phyloP scores from a whole-genome alignment of 2,888 invertebrate species.

The Aelia acuminata region DNA sequence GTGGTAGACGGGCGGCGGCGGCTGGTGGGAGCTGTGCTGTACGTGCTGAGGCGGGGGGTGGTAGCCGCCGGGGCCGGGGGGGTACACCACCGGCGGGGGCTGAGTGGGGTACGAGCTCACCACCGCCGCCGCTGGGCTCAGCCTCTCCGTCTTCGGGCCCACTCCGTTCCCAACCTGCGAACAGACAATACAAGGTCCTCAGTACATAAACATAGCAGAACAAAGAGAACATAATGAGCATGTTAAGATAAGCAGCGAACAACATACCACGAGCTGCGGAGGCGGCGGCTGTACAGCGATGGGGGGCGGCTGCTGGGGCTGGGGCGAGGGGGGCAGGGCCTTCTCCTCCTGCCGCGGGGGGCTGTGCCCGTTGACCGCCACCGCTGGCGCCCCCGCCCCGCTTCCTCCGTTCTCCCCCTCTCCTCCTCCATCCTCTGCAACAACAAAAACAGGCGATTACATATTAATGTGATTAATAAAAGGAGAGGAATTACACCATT shows the following conservation, averaged over 20 bases:
- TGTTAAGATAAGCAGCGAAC: too few relatives aligned
- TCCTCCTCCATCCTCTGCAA: constrained; percentile 68
- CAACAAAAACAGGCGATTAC: neutral
- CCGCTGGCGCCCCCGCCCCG: constrained; percentile 69
- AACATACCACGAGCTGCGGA: neutral
- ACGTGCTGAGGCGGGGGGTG: constrained; percentile 70
- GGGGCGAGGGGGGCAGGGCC: neutral
- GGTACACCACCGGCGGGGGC: constrained; percentile 38
- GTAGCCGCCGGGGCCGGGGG: constrained; percentile 68
- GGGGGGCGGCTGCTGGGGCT: constrained; percentile 56
- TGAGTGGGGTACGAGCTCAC: constrained; percentile 3
- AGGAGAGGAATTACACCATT: too few relatives aligned
- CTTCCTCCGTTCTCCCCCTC: neutral
- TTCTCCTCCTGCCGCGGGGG: constrained; percentile 65
- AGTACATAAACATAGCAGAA: too few relatives aligned
- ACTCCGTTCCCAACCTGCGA: constrained; percentile 53
- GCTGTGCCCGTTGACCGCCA: constrained; percentile 70
- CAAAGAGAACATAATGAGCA: too few relatives aligned
- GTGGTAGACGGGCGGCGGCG: constrained; percentile 68
- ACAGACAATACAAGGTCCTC: too few relatives aligned
- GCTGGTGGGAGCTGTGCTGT: constrained; percentile 70
- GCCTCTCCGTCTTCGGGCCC: constrained; percentile 55
- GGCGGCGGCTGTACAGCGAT: neutral
- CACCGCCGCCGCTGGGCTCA: constrained; percentile 48
- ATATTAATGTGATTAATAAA: neutral